Conservation (phyloP, 2,113 vertebrate species). For the Oryzias curvinotus region DNA sequence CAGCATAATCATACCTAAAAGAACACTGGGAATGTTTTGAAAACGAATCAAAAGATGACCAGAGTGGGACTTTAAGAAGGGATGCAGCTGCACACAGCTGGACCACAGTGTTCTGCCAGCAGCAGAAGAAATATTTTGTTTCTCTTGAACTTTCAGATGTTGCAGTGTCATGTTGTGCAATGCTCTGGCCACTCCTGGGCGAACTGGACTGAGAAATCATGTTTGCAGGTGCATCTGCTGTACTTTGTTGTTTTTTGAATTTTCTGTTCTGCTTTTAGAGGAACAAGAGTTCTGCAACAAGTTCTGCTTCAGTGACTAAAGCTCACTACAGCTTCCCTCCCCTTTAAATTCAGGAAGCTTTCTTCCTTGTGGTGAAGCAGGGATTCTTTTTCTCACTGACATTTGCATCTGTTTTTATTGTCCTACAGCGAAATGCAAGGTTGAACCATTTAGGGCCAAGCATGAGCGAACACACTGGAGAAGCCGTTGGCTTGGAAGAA, state of each 20-base stretch:
- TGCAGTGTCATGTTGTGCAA: conserved; percentile 44
- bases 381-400: conserved; percentile 4
- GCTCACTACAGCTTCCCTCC: conserved; percentile 15
- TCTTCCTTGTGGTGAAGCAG: conserved; percentile 22
- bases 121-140: conserved; percentile 46
- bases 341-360: conserved; percentile 44
- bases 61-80: conserved; percentile 17
- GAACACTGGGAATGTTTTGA: no score
- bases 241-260: conserved; percentile 30
- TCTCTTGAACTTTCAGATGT: conserved; percentile 31
- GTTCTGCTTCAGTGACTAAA: conserved; percentile 34
- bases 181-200: conserved; percentile 14
- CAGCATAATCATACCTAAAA: no score
- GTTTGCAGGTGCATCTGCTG: conserved; percentile 50
- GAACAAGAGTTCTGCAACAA: conserved; percentile 58
- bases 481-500: conserved; percentile 42
- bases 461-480: conserved; percentile 30
- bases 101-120: conserved; percentile 44
- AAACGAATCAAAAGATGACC: no score
- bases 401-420: conserved; percentile 27
- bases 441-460: conserved; percentile 40
- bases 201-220: conserved; percentile 4
- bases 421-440: conserved; percentile 36
- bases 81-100: conserved; percentile 60
- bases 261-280: conserved; percentile 37